Conservation (phyloP, 2,113 vertebrate genomes). For the Thunnus maccoyii region DNA sequence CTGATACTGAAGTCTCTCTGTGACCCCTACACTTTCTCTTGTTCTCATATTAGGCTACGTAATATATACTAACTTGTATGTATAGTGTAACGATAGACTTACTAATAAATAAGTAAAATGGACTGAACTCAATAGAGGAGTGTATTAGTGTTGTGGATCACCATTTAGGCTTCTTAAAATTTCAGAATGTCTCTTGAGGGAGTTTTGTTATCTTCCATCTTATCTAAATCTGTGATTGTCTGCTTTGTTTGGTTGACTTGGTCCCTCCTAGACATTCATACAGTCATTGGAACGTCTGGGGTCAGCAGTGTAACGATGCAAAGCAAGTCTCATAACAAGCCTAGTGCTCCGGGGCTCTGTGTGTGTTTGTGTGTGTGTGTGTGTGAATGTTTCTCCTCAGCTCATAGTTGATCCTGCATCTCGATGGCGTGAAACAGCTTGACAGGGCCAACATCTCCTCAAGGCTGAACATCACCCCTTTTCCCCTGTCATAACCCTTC, state of each 20-base stretch:
- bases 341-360: constrained; percentile 54
- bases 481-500: constrained; percentile 7
- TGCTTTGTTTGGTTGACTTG: constrained; percentile 51
- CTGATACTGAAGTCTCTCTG: constrained; percentile 75
- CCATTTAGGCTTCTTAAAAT: constrained; percentile 42
- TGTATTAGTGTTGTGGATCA: constrained; percentile 60
- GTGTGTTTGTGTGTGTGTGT: constrained; percentile 25
- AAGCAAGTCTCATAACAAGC: constrained; percentile 47
- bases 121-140: constrained; percentile 61
- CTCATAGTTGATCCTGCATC: constrained; percentile 57
- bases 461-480: constrained; percentile 44
- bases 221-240: constrained; percentile 35
- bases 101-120: constrained; percentile 72
- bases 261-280: constrained; percentile 22
- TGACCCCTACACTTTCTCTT: constrained; percentile 75
- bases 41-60: constrained; percentile 73
- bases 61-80: constrained; percentile 69
- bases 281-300: constrained; percentile 56
- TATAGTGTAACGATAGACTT: constrained; percentile 76
- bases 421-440: constrained; percentile 73
- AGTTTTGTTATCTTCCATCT: constrained; percentile 25
- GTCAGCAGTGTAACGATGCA: constrained; percentile 73
- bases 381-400: constrained; percentile 45
- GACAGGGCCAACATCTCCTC: constrained; percentile 68
- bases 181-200: constrained; percentile 24